Evolutionary conservation across 1,140 invertebrate genomes (phyloP).

Genomic region (Belonocnema kinseyi): DNA sequence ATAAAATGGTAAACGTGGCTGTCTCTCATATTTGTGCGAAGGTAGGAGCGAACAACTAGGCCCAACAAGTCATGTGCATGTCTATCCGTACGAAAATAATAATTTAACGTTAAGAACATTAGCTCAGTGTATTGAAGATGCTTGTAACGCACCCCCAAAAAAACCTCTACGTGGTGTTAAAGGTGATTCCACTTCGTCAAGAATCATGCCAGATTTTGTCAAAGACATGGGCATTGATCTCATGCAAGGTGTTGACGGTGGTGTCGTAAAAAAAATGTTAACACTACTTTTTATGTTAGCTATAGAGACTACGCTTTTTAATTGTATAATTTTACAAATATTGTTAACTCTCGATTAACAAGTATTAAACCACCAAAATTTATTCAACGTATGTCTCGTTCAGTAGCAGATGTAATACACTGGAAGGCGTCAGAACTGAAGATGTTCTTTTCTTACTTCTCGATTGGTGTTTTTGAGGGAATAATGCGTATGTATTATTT

Average conservation of each 20-base stretch:
- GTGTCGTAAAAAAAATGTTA: conserved; percentile 41
- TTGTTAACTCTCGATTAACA: conserved; percentile 19
- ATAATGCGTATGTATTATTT: conserved; percentile 38
- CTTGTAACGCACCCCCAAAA: not conserved
- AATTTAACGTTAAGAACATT: no score
- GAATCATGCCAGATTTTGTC: conserved; percentile 41
- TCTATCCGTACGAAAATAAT: no score
- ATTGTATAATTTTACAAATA: conserved; percentile 34
- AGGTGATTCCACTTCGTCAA: conserved; percentile 17
- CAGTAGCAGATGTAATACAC: conserved; percentile 35
- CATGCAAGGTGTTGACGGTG: conserved; percentile 44
- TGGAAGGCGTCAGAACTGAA: conserved; percentile 42
- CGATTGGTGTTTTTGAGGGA: conserved; percentile 34
- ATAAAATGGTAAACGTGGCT: no score
- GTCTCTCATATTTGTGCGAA: no score
- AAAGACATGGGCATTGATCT: conserved; percentile 38
- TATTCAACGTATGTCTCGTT: conserved; percentile 35
- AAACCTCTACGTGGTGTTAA: conserved; percentile 40
- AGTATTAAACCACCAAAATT: conserved; percentile 43
- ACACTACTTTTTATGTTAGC: conserved; percentile 15
- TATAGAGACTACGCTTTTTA: conserved; percentile 33
- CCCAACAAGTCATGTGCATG: no score
- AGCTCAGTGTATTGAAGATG: no score
- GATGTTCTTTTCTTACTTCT: conserved; percentile 40
- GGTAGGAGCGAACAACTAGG: no score